These are phyloP conservation scores for Adelges cooleyi DNA, from an alignment of 1,140 invertebrate species.

Conservation along the genomic window DNA sequence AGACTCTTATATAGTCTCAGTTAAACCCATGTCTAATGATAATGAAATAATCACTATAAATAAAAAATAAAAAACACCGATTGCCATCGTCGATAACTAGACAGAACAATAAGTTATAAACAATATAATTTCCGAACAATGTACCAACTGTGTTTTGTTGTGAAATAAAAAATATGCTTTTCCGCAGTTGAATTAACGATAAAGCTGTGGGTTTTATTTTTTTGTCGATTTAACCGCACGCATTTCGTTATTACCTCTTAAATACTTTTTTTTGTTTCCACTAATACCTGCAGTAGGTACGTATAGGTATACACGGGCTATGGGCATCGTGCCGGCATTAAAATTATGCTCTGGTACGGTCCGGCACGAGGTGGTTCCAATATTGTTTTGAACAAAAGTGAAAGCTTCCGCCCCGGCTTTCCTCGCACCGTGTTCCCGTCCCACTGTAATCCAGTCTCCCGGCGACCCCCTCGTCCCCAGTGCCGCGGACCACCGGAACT, in stretches of 20 bases:
- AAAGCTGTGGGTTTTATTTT: too few species aligned
- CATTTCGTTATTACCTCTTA: conserved; percentile 7
- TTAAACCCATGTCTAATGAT: too few species aligned
- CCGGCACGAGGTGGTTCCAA: neutral
- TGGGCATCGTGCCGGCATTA: neutral
- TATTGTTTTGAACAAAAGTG: conserved; percentile 27
- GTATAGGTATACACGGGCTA: neutral
- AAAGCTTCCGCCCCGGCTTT: neutral
- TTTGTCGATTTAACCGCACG: neutral
- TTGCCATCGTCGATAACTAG: too few species aligned
- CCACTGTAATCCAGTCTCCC: neutral
- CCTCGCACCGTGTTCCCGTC: neutral
- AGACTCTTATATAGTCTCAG: too few species aligned
- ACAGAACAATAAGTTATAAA: too few species aligned
- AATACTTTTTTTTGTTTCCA: neutral
- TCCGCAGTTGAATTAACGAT: too few species aligned
- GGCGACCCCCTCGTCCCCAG: neutral
- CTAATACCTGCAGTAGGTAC: neutral
- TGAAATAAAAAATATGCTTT: too few species aligned
- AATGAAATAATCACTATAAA: too few species aligned
- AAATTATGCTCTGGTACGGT: neutral
- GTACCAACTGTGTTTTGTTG: too few species aligned
- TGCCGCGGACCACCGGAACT: neutral
- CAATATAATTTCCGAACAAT: too few species aligned
- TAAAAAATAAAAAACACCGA: too few species aligned